Evolutionary conservation across 2,888 invertebrate genomes (phyloP).

Genomic region (Operophtera brumata): DNA sequence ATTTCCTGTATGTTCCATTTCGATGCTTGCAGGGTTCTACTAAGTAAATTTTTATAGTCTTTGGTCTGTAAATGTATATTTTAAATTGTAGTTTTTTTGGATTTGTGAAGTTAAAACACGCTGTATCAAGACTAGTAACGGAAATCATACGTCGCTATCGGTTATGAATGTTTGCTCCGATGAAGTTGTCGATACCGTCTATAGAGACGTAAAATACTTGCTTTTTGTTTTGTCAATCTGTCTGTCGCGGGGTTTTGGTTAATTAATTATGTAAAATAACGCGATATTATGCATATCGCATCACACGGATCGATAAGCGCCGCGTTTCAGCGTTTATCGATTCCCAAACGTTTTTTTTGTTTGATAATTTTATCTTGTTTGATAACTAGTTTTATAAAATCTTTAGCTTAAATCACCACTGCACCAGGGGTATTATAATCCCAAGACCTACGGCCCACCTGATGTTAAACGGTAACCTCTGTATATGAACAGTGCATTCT

Average conservation of each 20-base stretch:
- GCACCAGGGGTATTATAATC: too few relatives aligned
- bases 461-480: too few relatives aligned
- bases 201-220: constrained; percentile 63
- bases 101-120: constrained; percentile 30
- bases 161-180: constrained; percentile 75
- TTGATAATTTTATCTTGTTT: too few relatives aligned
- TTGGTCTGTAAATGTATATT: too few relatives aligned
- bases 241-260: constrained; percentile 51
- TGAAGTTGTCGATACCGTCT: constrained; percentile 68
- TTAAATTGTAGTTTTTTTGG: too few relatives aligned
- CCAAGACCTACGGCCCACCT: too few relatives aligned
- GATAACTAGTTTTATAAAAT: background rate
- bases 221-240: constrained; percentile 75
- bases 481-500: too few relatives aligned
- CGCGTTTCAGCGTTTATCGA: constrained; percentile 40
- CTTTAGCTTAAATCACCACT: too few relatives aligned
- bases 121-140: constrained; percentile 55
- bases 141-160: constrained; percentile 67
- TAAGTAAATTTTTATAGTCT: too few relatives aligned
- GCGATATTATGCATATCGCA: constrained; percentile 75
- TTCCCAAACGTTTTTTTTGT: constrained; percentile 30
- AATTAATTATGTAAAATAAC: constrained; percentile 78
- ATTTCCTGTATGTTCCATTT: too few relatives aligned
- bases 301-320: constrained; percentile 59
- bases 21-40: too few relatives aligned